Base-by-base conservation (phyloP, 2,113 vertebrate species). In the Chaenogobius annularis region DNA sequence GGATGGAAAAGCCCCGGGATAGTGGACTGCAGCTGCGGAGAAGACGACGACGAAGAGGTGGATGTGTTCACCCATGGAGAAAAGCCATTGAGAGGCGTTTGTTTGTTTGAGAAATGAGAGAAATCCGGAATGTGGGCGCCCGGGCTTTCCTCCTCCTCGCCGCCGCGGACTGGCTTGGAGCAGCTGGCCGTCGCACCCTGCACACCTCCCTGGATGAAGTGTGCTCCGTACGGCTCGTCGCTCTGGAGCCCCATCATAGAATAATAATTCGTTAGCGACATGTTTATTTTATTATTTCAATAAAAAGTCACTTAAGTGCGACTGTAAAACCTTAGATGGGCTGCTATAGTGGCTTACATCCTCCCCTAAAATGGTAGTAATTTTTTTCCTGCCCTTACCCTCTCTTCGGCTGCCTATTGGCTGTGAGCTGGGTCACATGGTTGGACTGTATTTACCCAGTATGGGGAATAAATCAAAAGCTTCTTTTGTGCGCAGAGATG, bases 201-300 rank as follows among this genome's bases (percentile, higher is more conserved):
- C 87, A 91, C 81, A 59, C 89, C 85, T 75, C 87, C 89, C 74
- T 84, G 83, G 84, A 90, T 88, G 78, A 90, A 90, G 64, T 90
- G 90, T 7, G 89, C 88, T 26, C 88, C 88, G 78, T 89, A 92
- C 75, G 88, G 84, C 83, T 92, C 90, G 69, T 92, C 89, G 19
- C 74, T 77, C 82, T 91, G 88, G 56, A 91, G 84, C 77, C 89
- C 89, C 89, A 92, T 90, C 84, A 91, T 91, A 72, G 90, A 92
- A 87, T 91, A 92, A 88, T 91, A 92, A 91, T 92, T 92, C 78
- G 89, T 92, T 90, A 92, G 89, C 83, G 90, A 92, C 90, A 92
- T 92, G 85, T 88, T 90, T 91, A 90, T 90, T 92, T 90, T 90
- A 90, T 90, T 87, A 90, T 92, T 92, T 90, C 87, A 88, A 90